Conservation (phyloP, 2,797 vertebrate species). For the Paratrypauchen microcephalus region DNA sequence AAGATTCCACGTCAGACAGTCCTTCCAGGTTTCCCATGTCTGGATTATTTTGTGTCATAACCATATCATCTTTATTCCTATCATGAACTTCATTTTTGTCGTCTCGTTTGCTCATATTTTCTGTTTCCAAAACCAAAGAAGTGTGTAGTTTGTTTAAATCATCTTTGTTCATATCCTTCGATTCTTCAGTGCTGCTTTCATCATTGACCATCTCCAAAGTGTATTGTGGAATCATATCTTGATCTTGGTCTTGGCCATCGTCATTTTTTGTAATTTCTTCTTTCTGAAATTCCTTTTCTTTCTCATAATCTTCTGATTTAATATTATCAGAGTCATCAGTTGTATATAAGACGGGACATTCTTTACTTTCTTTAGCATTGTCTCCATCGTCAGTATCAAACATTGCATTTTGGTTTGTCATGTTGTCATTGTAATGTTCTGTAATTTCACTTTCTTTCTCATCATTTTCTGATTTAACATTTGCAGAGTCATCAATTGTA, state of each 20-base stretch:
- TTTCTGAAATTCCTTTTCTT: background rate
- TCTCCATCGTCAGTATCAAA: background rate
- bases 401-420: background rate
- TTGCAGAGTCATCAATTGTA: constrained; percentile 6
- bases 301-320: too few relatives aligned
- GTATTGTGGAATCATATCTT: background rate
- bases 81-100: background rate
- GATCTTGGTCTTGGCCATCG: too few relatives aligned
- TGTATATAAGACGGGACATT: background rate
- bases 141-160: background rate
- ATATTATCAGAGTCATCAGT: too few relatives aligned
- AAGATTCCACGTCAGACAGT: background rate
- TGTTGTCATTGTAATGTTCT: background rate
- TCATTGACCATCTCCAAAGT: background rate
- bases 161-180: background rate
- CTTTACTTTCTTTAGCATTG: background rate
- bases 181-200: background rate
- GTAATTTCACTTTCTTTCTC: background rate
- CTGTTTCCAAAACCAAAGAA: background rate
- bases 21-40: background rate
- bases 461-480: background rate
- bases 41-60: background rate
- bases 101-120: background rate
- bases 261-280: background rate
- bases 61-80: background rate